These are phyloP conservation scores for Cetoscarus ocellatus DNA, from an alignment of 2,797 vertebrate genomes.

Conservation along the genomic window DNA sequence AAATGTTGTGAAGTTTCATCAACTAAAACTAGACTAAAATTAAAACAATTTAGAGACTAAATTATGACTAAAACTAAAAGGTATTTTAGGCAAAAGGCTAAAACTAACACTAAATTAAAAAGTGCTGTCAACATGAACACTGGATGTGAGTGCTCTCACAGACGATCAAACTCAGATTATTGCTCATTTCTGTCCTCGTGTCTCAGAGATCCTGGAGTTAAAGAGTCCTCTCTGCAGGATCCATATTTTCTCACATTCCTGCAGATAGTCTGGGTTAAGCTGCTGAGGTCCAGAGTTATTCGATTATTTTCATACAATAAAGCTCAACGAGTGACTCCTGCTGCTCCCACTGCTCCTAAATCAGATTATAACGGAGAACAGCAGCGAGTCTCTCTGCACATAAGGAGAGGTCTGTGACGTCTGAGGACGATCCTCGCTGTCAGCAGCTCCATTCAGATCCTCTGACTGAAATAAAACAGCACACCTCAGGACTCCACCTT, in stretches of 20 bases:
- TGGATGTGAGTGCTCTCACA: too few relatives aligned
- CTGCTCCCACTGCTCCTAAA: constrained; percentile 5
- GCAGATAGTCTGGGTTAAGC: neutral
- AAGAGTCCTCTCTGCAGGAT: neutral
- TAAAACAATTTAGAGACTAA: too few relatives aligned
- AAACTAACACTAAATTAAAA: too few relatives aligned
- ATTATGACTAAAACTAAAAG: too few relatives aligned
- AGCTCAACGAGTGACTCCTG: constrained; percentile 9
- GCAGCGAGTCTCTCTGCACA: constrained; percentile 3
- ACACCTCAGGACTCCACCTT: too few relatives aligned
- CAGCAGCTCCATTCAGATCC: neutral
- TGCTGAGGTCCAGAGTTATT: neutral
- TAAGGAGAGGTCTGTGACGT: constrained; percentile 10
- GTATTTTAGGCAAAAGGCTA: too few relatives aligned
- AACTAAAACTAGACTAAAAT: too few relatives aligned
- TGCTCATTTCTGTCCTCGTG: too few relatives aligned
- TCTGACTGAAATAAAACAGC: neutral
- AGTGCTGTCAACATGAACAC: too few relatives aligned
- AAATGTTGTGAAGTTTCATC: too few relatives aligned
- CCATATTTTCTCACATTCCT: neutral
- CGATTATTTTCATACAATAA: neutral
- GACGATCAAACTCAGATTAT: too few relatives aligned
- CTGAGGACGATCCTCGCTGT: neutral
- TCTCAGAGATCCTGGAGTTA: too few relatives aligned
- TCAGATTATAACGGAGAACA: constrained; percentile 33